Evolutionary conservation across 1,140 invertebrate genomes (phyloP), one percentile per base, ranked within the genome.

Genomic region (Hyposmocoma kahamanoa): DNA sequence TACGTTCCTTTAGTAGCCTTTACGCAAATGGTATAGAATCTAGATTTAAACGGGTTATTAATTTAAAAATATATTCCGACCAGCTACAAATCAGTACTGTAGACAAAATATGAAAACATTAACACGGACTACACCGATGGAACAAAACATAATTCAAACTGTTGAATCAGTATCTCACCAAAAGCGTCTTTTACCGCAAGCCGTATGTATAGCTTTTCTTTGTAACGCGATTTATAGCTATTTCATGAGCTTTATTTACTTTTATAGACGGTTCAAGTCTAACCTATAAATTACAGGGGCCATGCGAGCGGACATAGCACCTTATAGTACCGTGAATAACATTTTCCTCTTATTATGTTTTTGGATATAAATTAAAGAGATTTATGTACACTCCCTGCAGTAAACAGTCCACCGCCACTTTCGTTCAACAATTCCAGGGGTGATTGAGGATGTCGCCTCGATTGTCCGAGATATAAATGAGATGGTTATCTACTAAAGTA

Each of bases 241-340:
- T 72, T 81, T 78, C 70, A 76, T 75, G 69, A 74, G 62, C 63
- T 81, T 80, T 84, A 81, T 84, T 81, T 80, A 84, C 70, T 81
- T 80, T 84, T 80, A 81, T 77, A 75, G 74, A 59, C 53, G 57
- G 58, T 72, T 70, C 52, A 77, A 72, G 76, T 80, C 68, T 76
- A 46, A 55, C 65, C 70, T 66, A 80, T 84, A 84, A 84, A 84
- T 82, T 79, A 82, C 72, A 42, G 50, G 45, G 43, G 28, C 56
- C 51, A 59, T 58, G 45, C 59, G 67, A 56, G 54, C 60, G 67
- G 66, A 69, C 72, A 66, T 54, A 62, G 62, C 67, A 59, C 58
- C 64, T 58, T 52, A 53, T 45, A 68, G 62, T 58, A 47, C 57
- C 55, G 59, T 75, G 71, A 75, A 77, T 77, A 70, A 69, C 66